Evolutionary conservation across 2,797 vertebrate species (phyloP).

Genomic region (Urosaurus nigricauda): DNA sequence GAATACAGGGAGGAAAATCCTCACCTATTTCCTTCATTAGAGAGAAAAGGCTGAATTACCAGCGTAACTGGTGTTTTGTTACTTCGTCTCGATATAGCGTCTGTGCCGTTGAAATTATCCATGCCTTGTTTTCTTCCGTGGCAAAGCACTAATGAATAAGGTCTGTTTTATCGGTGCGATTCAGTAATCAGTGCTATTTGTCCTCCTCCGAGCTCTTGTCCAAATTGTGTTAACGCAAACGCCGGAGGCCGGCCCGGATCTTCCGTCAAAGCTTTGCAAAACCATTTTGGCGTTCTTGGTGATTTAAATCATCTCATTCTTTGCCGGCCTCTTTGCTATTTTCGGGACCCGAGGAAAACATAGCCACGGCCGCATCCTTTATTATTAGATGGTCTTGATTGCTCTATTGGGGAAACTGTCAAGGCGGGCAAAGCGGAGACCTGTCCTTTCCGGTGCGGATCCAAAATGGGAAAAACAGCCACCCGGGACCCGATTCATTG

Average conservation of each 20-base stretch:
- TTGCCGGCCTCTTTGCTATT: background rate
- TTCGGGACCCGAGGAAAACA: background rate
- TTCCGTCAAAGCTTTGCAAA: background rate
- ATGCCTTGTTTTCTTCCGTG: background rate
- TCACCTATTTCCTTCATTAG: conserved; percentile 1
- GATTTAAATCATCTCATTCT: background rate
- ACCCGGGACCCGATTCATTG: too few species aligned
- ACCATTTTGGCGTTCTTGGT: background rate
- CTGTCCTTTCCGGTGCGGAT: background rate
- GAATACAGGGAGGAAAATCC: conserved; percentile 9
- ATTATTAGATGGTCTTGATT: background rate
- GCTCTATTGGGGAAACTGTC: background rate
- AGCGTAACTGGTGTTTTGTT: rapidly evolving
- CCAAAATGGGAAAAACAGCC: background rate
- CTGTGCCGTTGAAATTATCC: background rate
- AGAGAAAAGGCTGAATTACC: background rate
- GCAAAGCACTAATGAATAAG: rapidly evolving
- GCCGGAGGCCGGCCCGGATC: background rate
- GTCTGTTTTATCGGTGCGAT: rapidly evolving
- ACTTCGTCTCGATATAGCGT: rapidly evolving
- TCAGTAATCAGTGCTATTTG: background rate
- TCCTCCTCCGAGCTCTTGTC: background rate
- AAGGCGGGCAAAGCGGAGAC: background rate
- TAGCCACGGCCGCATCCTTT: background rate
- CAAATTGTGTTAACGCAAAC: background rate